Percentiles rank a stretch among this genome's conserved stretches.
Evolutionary conservation across 2,888 invertebrate genomes (phyloP).

Genomic region (Cantharis lateralis): DNA sequence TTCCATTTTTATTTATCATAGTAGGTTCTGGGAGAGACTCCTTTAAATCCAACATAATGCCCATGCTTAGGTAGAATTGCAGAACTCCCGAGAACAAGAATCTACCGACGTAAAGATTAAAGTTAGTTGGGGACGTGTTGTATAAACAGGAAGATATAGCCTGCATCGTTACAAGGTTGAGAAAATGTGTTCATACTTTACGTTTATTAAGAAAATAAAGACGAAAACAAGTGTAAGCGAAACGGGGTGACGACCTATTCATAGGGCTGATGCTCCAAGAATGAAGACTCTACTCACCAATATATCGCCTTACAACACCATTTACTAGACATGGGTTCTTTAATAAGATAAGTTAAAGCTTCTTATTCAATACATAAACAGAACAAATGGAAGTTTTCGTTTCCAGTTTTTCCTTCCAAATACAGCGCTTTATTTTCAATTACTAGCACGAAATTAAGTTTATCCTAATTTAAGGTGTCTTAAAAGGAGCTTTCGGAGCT

Average conservation of each 20-base stretch:
- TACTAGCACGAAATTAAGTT: neutral
- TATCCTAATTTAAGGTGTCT: neutral
- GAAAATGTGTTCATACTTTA: constrained; percentile 9
- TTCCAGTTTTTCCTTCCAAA: neutral
- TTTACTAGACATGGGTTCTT: constrained; percentile 8
- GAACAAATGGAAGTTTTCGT: neutral
- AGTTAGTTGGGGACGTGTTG: constrained; percentile 1
- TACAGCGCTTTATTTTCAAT: neutral
- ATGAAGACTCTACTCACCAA: constrained; percentile 11
- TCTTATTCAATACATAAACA: neutral
- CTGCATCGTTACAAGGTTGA: constrained; percentile 14
- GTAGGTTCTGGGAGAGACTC: neutral
- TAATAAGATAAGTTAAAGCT: neutral
- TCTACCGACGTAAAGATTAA: constrained; percentile 15
- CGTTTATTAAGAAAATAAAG: constrained; percentile 10
- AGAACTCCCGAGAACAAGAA: constrained; percentile 17
- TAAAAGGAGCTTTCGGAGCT: neutral
- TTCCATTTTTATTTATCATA: neutral
- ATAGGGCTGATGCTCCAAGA: constrained; percentile 11
- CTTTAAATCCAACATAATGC: constrained; percentile 27
- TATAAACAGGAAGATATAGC: constrained; percentile 15
- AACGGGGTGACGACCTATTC: constrained; percentile 18
- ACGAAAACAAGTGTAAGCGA: neutral
- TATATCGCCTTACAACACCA: constrained; percentile 25
- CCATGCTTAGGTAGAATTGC: constrained; percentile 12